Base-by-base conservation (phyloP, 1,140 invertebrate species). In the Eueides isabella region DNA sequence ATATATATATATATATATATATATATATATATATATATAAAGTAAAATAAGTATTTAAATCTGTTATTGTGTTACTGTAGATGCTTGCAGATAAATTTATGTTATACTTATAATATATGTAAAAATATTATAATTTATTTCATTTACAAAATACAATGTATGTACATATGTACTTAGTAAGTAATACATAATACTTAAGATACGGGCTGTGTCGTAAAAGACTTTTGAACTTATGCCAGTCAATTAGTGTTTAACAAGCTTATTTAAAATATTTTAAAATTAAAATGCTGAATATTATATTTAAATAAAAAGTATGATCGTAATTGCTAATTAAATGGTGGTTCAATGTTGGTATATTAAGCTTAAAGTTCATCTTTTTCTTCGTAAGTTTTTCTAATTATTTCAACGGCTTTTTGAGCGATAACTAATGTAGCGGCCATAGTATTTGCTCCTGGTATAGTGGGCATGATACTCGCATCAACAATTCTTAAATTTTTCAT, bases 391-490 rank as follows among this genome's bases (percentile, higher is more conserved):
- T 94, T 93, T 85, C 95, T 96, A 61, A 97, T 95, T 86, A 97
- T 94, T 77, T 97, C 96, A 5, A 95, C 94, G 0, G 94, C 96
- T 83, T 97, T 97, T 83, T 97, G 97, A 0, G 94, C 97, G 61
- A 98, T 96, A 95, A 96, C 97, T 44, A 97, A 96, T 0, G 95
- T 95, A 0, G 97, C 94, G 1, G 96, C 96, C 84, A 97, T 97
- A 0, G 96, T 97, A 76, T 97, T 97, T 3, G 95, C 97, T 11
- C 94, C 94, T 0, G 96, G 93, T 61, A 97, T 95, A 5, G 89
- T 92, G 0, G 97, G 97, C 96, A 98, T 97, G 9, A 98, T 95
- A 73, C 96, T 97, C 26, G 96, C 97, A 92, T 98, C 97, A 1
- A 96, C 94, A 0, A 98, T 96, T 76, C 97, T 94, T 12, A 98